Base-by-base conservation (phyloP, 2,113 vertebrate genomes). In the Erythrocercus mccallii region DNA sequence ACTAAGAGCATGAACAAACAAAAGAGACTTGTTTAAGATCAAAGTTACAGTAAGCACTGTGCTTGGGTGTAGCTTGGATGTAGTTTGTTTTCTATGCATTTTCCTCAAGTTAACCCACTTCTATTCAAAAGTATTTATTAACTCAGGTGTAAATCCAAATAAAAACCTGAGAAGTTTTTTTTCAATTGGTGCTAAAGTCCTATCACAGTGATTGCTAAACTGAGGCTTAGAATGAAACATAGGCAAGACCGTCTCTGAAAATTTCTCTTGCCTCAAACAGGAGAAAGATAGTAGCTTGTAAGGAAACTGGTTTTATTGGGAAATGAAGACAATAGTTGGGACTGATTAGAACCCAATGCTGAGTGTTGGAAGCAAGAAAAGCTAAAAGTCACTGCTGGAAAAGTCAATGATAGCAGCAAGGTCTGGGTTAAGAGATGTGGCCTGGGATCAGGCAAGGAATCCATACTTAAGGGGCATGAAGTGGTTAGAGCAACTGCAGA, bases 111-210 rank as follows among this genome's bases (percentile, higher is more conserved):
- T 74, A 94, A 72, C 24, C 13, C 25, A 61, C 12, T 80, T 48
- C 12, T 4, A 5, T 82, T 94, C 66, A 37, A 44, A 96, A 95
- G 84, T 81, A 76, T 37, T 85, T 93, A 83, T 84, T 90, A 93
- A 76, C 56, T 94, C 27, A 15, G 10, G 19, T 72, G 38, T 91
- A 89, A 95, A 78, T 45, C 23, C 79, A 56, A 88, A 42, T 77
- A 64, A 94, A 77, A 92, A 60, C 40, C 16, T 15, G 62, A 65
- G 24, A 15, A n/a, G 8, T 66, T 53, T 50, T 86, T 92, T 86
- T 92, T 17, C 20, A 53, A 51, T 64, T 16, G 4, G 13, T 74
- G 30, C 33, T 69, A 18, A 82, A 51, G 44, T 21, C 21, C 33
- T 3, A 20, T 61, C 6, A 31, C 2, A 6, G 9, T 37, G 25